Conservation (phyloP, 1,140 invertebrate species). For the Conopomorpha cramerella region DNA sequence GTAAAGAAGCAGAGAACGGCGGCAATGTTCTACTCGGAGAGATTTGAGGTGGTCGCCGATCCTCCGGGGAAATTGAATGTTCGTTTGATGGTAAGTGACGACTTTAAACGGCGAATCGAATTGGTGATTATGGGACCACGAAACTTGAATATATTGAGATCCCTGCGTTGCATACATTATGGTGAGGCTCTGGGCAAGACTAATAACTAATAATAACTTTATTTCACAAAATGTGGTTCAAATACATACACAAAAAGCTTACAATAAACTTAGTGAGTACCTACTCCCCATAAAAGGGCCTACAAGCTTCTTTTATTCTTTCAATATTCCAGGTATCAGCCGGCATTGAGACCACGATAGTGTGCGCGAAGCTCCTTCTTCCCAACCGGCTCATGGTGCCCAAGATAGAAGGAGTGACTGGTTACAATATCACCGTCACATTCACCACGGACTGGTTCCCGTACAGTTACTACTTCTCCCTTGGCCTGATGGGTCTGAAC, state of each 20-base stretch:
- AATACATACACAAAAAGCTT: no score
- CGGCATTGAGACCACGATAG: slow-evolving; percentile 30
- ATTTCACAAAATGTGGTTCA: no score
- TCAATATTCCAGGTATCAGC: slow-evolving; percentile 36
- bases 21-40: slow-evolving; percentile 32
- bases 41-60: slow-evolving; percentile 25
- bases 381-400: slow-evolving; percentile 27
- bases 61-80: slow-evolving; percentile 23
- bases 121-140: no score
- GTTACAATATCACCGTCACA: slow-evolving; percentile 28
- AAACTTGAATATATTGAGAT: no score
- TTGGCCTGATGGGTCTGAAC: slow-evolving; percentile 32
- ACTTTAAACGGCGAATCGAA: slow-evolving; percentile 3
- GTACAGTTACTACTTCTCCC: slow-evolving; percentile 24
- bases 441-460: slow-evolving; percentile 34
- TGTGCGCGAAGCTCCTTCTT: slow-evolving; percentile 26
- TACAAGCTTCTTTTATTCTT: slow-evolving; percentile 3
- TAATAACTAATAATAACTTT: no score
- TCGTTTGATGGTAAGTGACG: slow-evolving; percentile 19
- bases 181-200: no score
- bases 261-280: no score
- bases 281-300: no score
- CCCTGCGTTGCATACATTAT: no score
- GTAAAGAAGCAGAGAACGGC: slow-evolving; percentile 13
- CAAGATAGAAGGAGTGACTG: slow-evolving; percentile 22